Conservation (phyloP, 2,113 vertebrate genomes). For the Ceyx cyanopectus region DNA sequence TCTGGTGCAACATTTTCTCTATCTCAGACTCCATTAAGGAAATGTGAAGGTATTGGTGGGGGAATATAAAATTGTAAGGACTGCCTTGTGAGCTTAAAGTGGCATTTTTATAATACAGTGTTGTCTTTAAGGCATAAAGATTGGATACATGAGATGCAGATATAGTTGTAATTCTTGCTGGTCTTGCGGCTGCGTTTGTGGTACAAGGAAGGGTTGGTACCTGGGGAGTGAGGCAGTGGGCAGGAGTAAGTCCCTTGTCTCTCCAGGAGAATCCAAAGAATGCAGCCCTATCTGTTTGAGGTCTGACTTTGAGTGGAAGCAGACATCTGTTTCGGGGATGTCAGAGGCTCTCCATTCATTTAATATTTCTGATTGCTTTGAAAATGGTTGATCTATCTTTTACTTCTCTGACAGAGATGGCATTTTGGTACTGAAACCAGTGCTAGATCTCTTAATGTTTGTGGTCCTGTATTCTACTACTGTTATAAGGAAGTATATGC, state of each 20-base stretch:
- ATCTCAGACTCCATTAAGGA: background rate
- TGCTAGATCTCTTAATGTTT: background rate
- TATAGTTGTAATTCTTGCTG: background rate
- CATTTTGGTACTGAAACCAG: background rate
- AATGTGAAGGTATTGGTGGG: background rate
- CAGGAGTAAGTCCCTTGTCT: background rate
- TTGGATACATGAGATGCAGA: background rate
- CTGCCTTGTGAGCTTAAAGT: background rate
- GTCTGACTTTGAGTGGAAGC: background rate
- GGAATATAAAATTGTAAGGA: background rate
- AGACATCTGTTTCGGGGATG: background rate
- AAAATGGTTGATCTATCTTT: background rate
- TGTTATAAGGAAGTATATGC: background rate
- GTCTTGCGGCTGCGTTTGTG: conserved; percentile 22
- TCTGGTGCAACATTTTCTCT: background rate
- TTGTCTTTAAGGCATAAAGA: conserved; percentile 55
- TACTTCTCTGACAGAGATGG: background rate
- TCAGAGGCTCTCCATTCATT: background rate
- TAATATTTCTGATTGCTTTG: background rate
- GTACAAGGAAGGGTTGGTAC: background rate
- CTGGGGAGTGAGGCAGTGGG: background rate
- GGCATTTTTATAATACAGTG: background rate
- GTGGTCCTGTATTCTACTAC: background rate
- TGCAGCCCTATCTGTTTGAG: rapidly evolving
- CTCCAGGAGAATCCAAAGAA: background rate